Evolutionary conservation across 2,113 vertebrate species (phyloP).

Genomic region (Garra rufa): DNA sequence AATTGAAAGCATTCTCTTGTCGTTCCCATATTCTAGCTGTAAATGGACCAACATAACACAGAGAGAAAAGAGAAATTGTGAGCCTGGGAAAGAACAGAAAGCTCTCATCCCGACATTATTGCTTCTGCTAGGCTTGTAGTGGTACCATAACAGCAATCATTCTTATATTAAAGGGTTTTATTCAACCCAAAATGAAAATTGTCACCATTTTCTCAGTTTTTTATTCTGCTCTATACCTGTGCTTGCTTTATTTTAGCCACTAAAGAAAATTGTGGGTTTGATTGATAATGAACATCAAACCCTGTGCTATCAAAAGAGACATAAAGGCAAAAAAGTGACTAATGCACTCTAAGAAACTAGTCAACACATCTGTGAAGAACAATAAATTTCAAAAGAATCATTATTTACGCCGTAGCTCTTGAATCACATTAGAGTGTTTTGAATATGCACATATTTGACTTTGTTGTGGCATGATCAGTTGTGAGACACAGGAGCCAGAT

Average conservation of each 20-base stretch:
- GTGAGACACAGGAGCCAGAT: background rate
- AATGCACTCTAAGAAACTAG: background rate
- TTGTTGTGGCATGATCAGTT: background rate
- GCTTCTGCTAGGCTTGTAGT: background rate
- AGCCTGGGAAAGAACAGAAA: background rate
- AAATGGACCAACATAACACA: background rate
- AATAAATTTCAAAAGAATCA: background rate
- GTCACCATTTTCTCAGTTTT: background rate
- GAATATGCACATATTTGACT: background rate
- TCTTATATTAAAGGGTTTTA: background rate
- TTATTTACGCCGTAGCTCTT: background rate
- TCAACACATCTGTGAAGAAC: background rate
- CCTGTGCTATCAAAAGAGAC: background rate
- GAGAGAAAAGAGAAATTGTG: background rate
- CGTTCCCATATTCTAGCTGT: background rate
- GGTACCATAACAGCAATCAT: background rate
- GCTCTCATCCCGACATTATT: background rate
- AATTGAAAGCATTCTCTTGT: constrained; percentile 16
- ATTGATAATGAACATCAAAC: background rate
- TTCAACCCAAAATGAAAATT: background rate
- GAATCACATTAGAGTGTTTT: background rate
- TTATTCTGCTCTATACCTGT: background rate
- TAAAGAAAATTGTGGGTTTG: background rate
- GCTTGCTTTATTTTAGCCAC: background rate
- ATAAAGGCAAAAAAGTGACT: background rate